A percentile compares a stretch with the other conserved stretches of the same genome.
These are phyloP conservation scores for Lutraria lutraria DNA, from an alignment of 2,888 invertebrate species.

Conservation along the genomic window DNA sequence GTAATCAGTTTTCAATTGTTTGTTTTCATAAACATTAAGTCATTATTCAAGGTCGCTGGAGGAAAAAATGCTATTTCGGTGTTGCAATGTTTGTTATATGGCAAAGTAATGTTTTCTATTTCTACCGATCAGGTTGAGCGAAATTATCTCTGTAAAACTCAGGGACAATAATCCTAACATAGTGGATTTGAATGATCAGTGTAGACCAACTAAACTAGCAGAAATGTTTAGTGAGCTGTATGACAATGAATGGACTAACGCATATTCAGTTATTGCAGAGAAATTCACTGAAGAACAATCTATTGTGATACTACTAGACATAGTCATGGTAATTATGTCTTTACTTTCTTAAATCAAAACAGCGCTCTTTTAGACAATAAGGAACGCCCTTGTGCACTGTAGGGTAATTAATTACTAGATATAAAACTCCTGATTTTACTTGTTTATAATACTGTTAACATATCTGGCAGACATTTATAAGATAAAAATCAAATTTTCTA, in stretches of 20 bases:
- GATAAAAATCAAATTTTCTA: too few relatives aligned
- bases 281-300: not conserved
- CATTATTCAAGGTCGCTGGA: not conserved
- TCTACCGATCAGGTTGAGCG: constrained; percentile 23
- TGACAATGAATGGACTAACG: constrained; percentile 40
- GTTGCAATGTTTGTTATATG: not conserved
- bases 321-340: constrained; percentile 28
- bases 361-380: too few relatives aligned
- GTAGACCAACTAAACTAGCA: constrained; percentile 33
- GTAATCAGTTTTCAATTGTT: too few relatives aligned
- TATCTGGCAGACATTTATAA: too few relatives aligned
- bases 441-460: too few relatives aligned
- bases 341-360: not conserved
- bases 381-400: too few relatives aligned
- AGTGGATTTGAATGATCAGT: constrained; percentile 33
- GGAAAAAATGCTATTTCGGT: not conserved
- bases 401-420: too few relatives aligned
- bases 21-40: too few relatives aligned
- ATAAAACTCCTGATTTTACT: too few relatives aligned
- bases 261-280: not conserved
- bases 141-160: constrained; percentile 22
- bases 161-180: constrained; percentile 46
- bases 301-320: constrained; percentile 23
- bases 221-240: constrained; percentile 41
- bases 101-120: not conserved